phyloP scores from a whole-genome alignment of 2,888 invertebrate species.

The Machimus atricapillus region DNA sequence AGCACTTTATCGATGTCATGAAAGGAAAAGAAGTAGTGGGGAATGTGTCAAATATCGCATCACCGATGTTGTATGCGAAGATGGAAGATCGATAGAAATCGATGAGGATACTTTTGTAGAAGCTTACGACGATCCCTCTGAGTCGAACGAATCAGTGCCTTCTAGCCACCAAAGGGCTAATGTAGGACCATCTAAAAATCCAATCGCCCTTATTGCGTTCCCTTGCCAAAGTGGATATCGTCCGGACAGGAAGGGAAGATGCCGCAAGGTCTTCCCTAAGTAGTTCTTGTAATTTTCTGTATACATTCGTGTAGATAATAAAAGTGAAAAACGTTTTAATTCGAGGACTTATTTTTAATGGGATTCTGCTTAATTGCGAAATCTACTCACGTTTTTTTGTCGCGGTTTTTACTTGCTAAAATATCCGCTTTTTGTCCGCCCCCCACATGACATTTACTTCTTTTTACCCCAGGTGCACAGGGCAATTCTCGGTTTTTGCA shows the following conservation, averaged over 20 bases:
- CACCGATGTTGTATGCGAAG: background rate
- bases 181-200: background rate
- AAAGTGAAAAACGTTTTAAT: background rate
- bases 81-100: background rate
- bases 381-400: background rate
- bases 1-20: background rate
- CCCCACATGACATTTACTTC: background rate
- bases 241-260: conserved; percentile 16
- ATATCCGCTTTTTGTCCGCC: background rate
- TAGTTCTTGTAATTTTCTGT: background rate
- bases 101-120: background rate
- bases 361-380: background rate
- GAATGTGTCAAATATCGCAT: background rate
- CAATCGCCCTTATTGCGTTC: background rate
- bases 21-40: background rate
- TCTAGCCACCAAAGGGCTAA: background rate
- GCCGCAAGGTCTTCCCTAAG: background rate
- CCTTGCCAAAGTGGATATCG: conserved; percentile 6
- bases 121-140: background rate
- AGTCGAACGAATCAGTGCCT: background rate
- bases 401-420: background rate
- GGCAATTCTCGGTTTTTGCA: background rate
- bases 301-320: background rate
- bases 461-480: background rate
- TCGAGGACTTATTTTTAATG: background rate